phyloP scores from a whole-genome alignment of 2,113 vertebrate species.

The Corvus cornix region DNA sequence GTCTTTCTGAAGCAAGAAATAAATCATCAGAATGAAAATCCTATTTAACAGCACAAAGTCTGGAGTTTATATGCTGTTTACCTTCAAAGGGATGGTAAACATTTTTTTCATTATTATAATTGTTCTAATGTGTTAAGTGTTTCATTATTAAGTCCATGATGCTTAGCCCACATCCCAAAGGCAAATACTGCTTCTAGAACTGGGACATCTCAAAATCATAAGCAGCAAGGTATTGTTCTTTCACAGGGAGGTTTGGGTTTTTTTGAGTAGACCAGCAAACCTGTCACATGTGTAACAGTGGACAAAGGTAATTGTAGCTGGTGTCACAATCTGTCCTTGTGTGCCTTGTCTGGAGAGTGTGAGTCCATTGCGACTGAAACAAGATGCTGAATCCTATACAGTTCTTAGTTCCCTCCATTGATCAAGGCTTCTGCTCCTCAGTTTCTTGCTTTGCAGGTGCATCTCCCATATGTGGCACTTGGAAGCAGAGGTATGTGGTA shows the following conservation, averaged over 20 bases:
- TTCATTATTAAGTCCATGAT: neutral
- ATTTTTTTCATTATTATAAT: neutral
- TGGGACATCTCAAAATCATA: neutral
- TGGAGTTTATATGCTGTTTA: neutral
- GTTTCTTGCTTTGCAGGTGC: neutral
- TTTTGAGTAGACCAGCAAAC: neutral
- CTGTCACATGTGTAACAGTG: neutral
- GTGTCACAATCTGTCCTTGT: neutral
- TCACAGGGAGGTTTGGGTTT: neutral
- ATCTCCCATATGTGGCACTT: neutral
- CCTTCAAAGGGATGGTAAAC: neutral
- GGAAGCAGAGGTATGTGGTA: neutral
- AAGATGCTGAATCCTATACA: neutral
- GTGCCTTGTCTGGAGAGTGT: neutral
- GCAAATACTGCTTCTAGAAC: neutral
- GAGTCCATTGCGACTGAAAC: neutral
- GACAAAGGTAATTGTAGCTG: neutral
- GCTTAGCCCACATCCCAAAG: neutral
- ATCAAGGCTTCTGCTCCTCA: neutral
- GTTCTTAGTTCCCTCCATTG: neutral
- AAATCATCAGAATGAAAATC: neutral
- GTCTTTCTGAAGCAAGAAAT: neutral
- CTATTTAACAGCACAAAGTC: neutral
- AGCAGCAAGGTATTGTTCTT: neutral
- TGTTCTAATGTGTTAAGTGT: neutral